phyloP scores from a whole-genome alignment of 2,113 vertebrate genomes.

The Meleagris gallopavo region DNA sequence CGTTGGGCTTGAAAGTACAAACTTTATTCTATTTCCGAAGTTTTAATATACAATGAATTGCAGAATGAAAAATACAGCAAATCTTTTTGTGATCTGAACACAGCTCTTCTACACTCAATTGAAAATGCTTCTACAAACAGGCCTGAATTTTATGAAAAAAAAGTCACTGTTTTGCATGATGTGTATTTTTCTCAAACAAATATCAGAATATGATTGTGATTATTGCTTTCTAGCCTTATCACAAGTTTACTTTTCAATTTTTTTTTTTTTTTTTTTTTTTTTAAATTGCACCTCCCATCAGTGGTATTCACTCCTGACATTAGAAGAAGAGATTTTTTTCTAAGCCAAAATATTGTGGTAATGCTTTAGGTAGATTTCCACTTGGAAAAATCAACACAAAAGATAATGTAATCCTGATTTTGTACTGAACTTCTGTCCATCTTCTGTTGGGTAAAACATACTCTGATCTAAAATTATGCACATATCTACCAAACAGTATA shows the following conservation, averaged over 20 bases:
- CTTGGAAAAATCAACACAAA: background rate
- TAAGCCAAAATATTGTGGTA: background rate
- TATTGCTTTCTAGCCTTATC: background rate
- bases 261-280: background rate
- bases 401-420: background rate
- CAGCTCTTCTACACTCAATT: background rate
- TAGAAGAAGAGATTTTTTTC: background rate
- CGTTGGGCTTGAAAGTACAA: background rate
- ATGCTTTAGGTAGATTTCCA: background rate
- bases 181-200: background rate
- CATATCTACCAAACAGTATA: background rate
- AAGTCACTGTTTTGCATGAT: background rate
- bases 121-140: background rate
- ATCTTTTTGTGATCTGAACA: background rate
- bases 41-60: background rate
- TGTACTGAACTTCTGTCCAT: background rate
- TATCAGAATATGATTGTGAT: background rate
- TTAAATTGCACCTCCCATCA: background rate
- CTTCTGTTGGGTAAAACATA: background rate
- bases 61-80: background rate
- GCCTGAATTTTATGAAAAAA: background rate
- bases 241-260: background rate
- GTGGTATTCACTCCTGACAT: background rate
- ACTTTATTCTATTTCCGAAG: background rate
- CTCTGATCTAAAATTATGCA: background rate